phyloP scores from a whole-genome alignment of 2,888 invertebrate species.

The Drosophila siamana region DNA sequence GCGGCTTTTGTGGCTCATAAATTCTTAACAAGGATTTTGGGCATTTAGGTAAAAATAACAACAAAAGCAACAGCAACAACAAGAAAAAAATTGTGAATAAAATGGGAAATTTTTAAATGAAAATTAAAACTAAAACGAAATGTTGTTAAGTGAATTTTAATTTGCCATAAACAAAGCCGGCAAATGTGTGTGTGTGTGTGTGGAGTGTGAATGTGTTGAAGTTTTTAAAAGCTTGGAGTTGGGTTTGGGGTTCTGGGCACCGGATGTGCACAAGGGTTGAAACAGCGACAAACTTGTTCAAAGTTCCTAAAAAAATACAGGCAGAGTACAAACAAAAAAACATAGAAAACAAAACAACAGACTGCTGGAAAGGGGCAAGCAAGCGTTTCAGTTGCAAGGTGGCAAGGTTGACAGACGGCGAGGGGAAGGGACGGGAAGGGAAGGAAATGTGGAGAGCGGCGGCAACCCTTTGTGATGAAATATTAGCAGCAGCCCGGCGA shows the following conservation, averaged over 20 bases:
- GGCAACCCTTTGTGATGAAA: slow-evolving; percentile 64
- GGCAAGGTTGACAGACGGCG: no score
- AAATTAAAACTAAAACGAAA: slow-evolving; percentile 62
- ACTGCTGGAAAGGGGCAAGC: background rate
- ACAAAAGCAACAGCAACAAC: slow-evolving; percentile 5
- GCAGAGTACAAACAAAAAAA: background rate
- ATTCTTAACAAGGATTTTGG: slow-evolving; percentile 68
- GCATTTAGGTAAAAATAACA: slow-evolving; percentile 31
- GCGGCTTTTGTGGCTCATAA: slow-evolving; percentile 71
- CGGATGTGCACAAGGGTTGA: slow-evolving; percentile 58
- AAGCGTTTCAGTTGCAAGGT: slow-evolving; percentile 32
- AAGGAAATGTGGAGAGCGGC: background rate
- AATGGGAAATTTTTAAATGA: slow-evolving; percentile 47
- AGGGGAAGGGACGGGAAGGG: no score
- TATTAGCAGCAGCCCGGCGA: slow-evolving; percentile 68
- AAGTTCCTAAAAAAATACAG: slow-evolving; percentile 29
- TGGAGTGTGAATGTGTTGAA: slow-evolving; percentile 38
- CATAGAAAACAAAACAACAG: slow-evolving; percentile 16
- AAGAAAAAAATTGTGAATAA: slow-evolving; percentile 22
- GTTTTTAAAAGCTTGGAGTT: slow-evolving; percentile 19
- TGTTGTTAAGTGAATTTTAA: slow-evolving; percentile 75
- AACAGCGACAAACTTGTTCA: slow-evolving; percentile 50
- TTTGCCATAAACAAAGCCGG: slow-evolving; percentile 61
- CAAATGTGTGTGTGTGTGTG: slow-evolving; percentile 27
- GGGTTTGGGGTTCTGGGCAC: slow-evolving; percentile 5